These are phyloP conservation scores for Upupa epops DNA, from an alignment of 2,113 vertebrate species.

Conservation along the genomic window DNA sequence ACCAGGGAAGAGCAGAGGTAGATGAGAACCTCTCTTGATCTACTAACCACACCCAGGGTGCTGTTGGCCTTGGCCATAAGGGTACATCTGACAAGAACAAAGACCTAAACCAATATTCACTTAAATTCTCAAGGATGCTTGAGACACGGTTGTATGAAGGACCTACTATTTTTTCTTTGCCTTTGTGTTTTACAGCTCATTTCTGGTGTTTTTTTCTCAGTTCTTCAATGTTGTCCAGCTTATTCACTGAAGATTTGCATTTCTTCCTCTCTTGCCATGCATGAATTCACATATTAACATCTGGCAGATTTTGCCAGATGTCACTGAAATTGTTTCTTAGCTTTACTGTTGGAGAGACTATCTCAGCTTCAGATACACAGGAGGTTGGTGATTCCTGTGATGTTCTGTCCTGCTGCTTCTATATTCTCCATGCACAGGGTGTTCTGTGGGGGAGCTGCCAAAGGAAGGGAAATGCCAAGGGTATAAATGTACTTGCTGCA, in stretches of 20 bases:
- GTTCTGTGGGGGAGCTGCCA: conserved; percentile 23
- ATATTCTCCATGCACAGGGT: background rate
- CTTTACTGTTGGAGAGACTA: background rate
- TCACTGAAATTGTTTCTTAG: conserved; percentile 5
- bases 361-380: background rate
- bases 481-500: conserved; percentile 15
- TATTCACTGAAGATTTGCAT: background rate
- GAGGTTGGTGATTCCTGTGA: background rate
- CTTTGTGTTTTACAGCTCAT: background rate
- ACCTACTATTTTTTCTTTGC: background rate
- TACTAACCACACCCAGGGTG: no score
- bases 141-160: background rate
- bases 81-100: background rate
- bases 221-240: background rate
- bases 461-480: conserved; percentile 16
- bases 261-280: background rate
- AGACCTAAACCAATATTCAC: background rate
- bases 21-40: no score
- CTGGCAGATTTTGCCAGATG: conserved; percentile 43
- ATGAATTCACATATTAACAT: conserved; percentile 28
- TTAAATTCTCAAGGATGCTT: background rate
- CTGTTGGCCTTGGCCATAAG: no score
- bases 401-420: conserved; percentile 29
- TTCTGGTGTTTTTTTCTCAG: conserved; percentile 12
- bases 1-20: no score